A percentile compares a stretch with the other conserved stretches of the same genome.
Evolutionary conservation across 2,113 vertebrate genomes (phyloP).

Genomic region (Micromys minutus): DNA sequence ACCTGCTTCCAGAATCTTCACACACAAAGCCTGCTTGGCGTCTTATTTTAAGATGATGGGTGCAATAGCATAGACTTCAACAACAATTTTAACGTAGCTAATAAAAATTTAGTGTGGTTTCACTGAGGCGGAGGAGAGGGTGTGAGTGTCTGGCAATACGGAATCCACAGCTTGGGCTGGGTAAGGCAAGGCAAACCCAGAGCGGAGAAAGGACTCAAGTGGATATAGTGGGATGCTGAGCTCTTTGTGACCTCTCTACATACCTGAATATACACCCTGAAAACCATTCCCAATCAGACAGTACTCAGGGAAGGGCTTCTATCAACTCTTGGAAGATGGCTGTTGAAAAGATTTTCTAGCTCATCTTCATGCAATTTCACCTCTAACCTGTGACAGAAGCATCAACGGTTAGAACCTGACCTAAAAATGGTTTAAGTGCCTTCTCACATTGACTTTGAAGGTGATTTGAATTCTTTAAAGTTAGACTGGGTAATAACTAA

Average conservation of each 20-base stretch:
- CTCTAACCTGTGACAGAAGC: background rate
- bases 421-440: conserved; percentile 55
- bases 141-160: background rate
- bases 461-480: conserved; percentile 64
- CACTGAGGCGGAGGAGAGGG: background rate
- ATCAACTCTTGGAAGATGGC: background rate
- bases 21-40: background rate
- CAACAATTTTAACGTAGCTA: conserved; percentile 2
- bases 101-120: background rate
- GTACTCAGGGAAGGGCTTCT: background rate
- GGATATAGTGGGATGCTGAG: background rate
- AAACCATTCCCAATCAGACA: background rate
- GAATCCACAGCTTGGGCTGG: background rate
- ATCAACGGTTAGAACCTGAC: background rate
- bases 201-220: background rate
- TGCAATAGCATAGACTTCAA: conserved; percentile 8
- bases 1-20: background rate
- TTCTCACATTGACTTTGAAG: conserved; percentile 46
- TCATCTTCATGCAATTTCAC: background rate
- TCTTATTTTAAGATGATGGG: conserved; percentile 59
- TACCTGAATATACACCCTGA: background rate
- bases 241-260: background rate
- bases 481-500: conserved; percentile 64
- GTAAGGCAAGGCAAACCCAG: background rate
- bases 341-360: background rate